Base-by-base conservation (phyloP, 2,797 vertebrate species). In the Poecilia velifera region DNA sequence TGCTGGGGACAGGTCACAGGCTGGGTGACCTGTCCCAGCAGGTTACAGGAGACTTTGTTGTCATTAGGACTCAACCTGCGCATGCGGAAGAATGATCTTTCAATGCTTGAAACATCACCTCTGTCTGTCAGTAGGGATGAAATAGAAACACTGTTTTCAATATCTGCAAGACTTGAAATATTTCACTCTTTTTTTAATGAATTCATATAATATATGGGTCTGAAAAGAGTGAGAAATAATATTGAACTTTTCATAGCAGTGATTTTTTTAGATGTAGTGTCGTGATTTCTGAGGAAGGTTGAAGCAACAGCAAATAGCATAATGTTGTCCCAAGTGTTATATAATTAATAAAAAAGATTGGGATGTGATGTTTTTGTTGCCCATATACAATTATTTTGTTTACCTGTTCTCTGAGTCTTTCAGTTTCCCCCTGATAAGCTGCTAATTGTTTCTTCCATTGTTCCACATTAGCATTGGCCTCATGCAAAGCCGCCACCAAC, bases 381-480 rank as follows among this genome's bases (percentile, higher is more conserved):
- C 28, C 14, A 34, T 18, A 13, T 34, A 31, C 34, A 9, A 22
- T 66, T 43, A 22, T 70, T n/a, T 41, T 34, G 0, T 62, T 91
- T 84, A 98, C 98, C 96, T 98, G 94, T 49, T 97, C 97, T 71
- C 97, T 82, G 87, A 99, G 96, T 2, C 96, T 83, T 2, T 98
- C 98, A 0, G 97, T 97, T 93, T 99, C 98, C 49, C 96, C 97
- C 82, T 98, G 97, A 76, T 98, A 99, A 0, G 96, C 97, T 0
- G 90, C 88, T 90, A 99, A 95, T 96, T 99, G 98, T 88, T 97
- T 97, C 94, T 98, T 98, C 98, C 98, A 99, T 91, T 99, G 97
- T 76, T 98, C 96, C 64, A 99, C 98, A 0, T 96, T 98, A 45
- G 97, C 94, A 0, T 99, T 99, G 68, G 98, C 98, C 85, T 99